Percentiles rank a stretch among this genome's conserved stretches.
Conservation (phyloP, 1,140 invertebrate species). For the Aphidius gifuensis region DNA sequence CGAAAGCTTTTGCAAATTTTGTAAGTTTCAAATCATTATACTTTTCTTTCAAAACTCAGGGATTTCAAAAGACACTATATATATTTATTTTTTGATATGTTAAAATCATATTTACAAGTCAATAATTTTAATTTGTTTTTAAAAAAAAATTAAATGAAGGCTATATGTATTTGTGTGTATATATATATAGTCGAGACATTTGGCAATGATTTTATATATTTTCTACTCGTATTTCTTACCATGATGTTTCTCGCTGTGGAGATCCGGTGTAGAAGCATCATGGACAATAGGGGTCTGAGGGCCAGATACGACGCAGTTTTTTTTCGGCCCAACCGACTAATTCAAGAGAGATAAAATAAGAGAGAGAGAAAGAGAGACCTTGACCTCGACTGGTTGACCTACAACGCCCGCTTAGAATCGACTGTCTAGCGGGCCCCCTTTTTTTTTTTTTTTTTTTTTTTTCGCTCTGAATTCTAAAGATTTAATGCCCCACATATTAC, state of each 20-base stretch:
- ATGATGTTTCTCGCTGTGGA: neutral
- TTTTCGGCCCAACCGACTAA: conserved; percentile 4
- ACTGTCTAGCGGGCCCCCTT: conserved; percentile 23
- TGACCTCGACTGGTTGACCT: conserved; percentile 50
- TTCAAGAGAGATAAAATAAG: conserved; percentile 1
- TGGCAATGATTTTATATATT: neutral
- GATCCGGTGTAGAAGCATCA: conserved; percentile 12
- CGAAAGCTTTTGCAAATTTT: too few relatives aligned
- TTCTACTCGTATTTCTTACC: neutral
- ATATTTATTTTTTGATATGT: too few relatives aligned
- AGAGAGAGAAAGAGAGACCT: conserved; percentile 35
- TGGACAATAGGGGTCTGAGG: conserved; percentile 18
- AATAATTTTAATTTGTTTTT: too few relatives aligned
- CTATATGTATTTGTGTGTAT: too few relatives aligned
- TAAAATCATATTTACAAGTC: too few relatives aligned
- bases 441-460: conserved; percentile 5
- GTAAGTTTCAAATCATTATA: too few relatives aligned
- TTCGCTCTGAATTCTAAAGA: conserved; percentile 19
- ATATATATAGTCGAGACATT: too few relatives aligned
- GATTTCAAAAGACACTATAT: too few relatives aligned
- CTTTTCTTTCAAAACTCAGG: too few relatives aligned
- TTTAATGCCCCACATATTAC: conserved; percentile 16
- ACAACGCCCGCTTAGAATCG: conserved; percentile 44
- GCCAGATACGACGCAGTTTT: conserved; percentile 4
- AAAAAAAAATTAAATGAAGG: too few relatives aligned